phyloP scores from a whole-genome alignment of 2,113 vertebrate species.

The Cyrtonyx montezumae region DNA sequence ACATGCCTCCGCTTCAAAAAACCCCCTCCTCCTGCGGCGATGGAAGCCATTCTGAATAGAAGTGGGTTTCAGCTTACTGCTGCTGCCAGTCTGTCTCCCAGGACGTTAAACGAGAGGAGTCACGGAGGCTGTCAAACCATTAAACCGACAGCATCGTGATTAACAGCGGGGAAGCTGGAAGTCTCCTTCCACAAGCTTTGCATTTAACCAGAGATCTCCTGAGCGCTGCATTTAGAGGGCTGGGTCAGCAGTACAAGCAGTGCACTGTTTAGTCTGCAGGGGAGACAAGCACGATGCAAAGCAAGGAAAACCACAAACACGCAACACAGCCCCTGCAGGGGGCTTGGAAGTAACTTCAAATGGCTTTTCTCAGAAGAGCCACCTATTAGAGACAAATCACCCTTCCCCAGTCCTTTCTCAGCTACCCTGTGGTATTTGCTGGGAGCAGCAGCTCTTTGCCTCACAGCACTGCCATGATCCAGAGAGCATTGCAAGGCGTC shows the following conservation, averaged over 20 bases:
- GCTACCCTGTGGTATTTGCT: neutral
- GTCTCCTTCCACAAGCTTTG: slow-evolving; percentile 19
- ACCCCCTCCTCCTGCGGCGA: slow-evolving; percentile 28
- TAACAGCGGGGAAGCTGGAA: slow-evolving; percentile 54
- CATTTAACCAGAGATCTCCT: slow-evolving; percentile 55
- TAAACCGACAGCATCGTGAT: slow-evolving; percentile 74
- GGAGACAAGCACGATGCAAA: neutral
- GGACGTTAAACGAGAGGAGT: slow-evolving; percentile 71
- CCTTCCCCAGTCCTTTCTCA: neutral
- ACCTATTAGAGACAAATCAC: neutral
- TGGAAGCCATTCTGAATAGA: slow-evolving; percentile 61
- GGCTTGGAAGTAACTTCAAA: neutral
- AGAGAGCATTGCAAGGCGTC: neutral
- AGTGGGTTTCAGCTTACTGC: slow-evolving; percentile 83
- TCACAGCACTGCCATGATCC: neutral
- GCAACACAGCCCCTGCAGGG: neutral
- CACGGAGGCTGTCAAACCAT: slow-evolving; percentile 80
- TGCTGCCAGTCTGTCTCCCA: slow-evolving; percentile 85
- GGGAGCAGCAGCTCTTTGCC: neutral
- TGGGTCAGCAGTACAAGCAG: slow-evolving; percentile 13
- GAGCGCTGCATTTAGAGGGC: slow-evolving; percentile 43
- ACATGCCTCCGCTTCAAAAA: slow-evolving; percentile 49
- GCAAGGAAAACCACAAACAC: neutral
- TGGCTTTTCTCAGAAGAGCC: neutral
- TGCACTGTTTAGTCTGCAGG: slow-evolving; percentile 32